Evolutionary conservation across 2,888 invertebrate genomes (phyloP), one percentile per base, ranked within the genome.

Genomic region (Dasypolia templi): DNA sequence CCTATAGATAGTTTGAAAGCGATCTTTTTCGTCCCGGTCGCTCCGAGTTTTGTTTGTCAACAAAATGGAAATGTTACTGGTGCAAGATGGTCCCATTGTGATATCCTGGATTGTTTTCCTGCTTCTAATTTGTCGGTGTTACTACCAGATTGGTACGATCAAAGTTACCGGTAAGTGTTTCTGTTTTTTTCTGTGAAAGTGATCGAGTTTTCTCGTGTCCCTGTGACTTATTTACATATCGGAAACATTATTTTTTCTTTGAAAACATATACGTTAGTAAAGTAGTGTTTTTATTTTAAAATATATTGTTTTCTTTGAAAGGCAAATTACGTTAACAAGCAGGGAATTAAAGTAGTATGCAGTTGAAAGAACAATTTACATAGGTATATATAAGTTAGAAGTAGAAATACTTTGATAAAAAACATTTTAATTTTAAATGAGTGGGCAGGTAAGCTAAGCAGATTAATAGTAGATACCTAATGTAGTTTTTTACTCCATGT

Each of bases 51-150:
- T 82, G 86, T 89, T 86, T 86, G 72, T 85, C 82, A 81, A 84
- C 83, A 88, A 87, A 77, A 95, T 95, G 95, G 94, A 94, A 82
- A 87, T 88, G 69, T 78, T 94, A 75, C 73, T 94, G 26, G 94
- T 93, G 87, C 94, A 94, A 90, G 96, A 96, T 65, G 93, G 93
- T 49, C 96, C 96, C 3, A 92, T 95, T 76, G 90, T 96, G 83
- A 85, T 96, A 75, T 95, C 96, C 32, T 95, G 95, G 96, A 93
- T 95, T 88, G 91, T 96, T 77, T 96, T 96, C 80, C 83, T 96
- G 66, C 81, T 95, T 82, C 88, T 96, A 79, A 95, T 96, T 87
- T 96, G 93, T 75, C 92, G 95, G 77, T 95, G 95, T 84, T 96
- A 95, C 82, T 95, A 95, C 88, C 92, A 93, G 75, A 93, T 95